phyloP scores from a whole-genome alignment of 2,113 vertebrate genomes.

The Corynorhinus townsendii region DNA sequence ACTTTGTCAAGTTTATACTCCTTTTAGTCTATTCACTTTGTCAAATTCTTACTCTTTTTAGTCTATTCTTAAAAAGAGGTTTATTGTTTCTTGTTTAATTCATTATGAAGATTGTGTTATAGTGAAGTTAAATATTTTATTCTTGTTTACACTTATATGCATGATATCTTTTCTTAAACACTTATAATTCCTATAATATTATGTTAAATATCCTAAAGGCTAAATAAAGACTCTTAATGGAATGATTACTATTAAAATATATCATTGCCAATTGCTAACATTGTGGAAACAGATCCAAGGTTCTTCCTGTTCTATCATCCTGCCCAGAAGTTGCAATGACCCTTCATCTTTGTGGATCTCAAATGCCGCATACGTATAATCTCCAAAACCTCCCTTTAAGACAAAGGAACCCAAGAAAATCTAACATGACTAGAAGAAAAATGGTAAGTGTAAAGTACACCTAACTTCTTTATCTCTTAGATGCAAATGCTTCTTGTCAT shows the following conservation, averaged over 20 bases:
- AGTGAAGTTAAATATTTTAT: neutral
- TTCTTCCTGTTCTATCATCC: neutral
- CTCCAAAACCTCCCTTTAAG: neutral
- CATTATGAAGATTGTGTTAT: neutral
- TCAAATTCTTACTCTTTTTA: neutral
- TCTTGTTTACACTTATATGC: neutral
- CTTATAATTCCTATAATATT: neutral
- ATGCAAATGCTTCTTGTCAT: neutral
- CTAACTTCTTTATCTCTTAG: neutral
- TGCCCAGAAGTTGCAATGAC: neutral
- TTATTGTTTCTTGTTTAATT: neutral
- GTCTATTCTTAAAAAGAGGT: neutral
- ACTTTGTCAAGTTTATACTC: neutral
- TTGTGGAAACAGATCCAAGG: neutral
- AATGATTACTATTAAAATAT: neutral
- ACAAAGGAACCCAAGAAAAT: neutral
- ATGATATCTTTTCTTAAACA: neutral
- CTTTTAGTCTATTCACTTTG: neutral
- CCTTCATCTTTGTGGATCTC: neutral
- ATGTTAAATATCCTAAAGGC: neutral
- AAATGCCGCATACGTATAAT: neutral
- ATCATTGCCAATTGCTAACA: neutral
- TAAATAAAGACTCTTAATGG: neutral
- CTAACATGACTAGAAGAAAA: neutral
- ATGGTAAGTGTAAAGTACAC: neutral